A percentile compares a stretch with the other conserved stretches of the same genome.
Evolutionary conservation across 1,140 invertebrate species (phyloP).

Genomic region (Vollenhovia emeryi): DNA sequence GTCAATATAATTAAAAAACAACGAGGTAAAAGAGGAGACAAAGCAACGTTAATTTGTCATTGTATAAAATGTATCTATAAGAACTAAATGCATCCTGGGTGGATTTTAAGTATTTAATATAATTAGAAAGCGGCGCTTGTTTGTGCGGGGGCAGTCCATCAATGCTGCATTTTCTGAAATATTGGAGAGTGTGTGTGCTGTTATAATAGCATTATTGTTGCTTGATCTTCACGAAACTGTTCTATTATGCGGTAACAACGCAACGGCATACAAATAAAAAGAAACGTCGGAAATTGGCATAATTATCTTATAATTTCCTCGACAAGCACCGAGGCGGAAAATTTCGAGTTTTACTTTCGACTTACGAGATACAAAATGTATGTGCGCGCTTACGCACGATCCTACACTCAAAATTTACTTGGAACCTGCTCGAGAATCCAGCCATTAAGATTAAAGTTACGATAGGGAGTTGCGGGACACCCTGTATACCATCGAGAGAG

Average conservation of each 20-base stretch:
- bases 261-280: background rate
- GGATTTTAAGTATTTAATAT: too few relatives aligned
- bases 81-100: too few relatives aligned
- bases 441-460: background rate
- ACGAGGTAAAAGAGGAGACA: too few relatives aligned
- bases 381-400: too few relatives aligned
- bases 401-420: background rate
- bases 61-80: too few relatives aligned
- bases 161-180: too few relatives aligned
- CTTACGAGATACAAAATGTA: background rate
- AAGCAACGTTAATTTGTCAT: too few relatives aligned
- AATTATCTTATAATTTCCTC: background rate
- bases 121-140: too few relatives aligned
- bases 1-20: too few relatives aligned
- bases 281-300: background rate
- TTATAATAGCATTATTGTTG: background rate
- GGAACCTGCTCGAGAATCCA: background rate
- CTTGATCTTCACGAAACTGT: background rate
- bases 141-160: too few relatives aligned
- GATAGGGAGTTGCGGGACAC: background rate
- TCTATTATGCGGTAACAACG: background rate
- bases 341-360: background rate
- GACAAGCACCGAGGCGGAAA: background rate
- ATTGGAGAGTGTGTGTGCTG: too few relatives aligned
- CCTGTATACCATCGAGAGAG: conserved; percentile 16